These are phyloP conservation scores for Mastigias papua DNA, from an alignment of 30 jellyfish, hydroid and myxozoan genomes.

Conservation along the genomic window DNA sequence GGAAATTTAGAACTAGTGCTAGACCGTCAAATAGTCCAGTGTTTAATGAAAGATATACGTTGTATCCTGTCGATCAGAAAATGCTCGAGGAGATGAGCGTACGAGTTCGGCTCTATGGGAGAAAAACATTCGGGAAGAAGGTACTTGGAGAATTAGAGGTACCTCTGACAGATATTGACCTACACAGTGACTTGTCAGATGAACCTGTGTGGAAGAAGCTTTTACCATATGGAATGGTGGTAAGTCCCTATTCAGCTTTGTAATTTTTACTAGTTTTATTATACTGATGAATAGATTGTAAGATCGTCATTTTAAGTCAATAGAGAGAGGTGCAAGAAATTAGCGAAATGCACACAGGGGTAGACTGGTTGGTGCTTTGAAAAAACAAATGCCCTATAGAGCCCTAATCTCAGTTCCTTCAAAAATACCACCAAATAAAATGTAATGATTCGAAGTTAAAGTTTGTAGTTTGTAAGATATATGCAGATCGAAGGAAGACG, in stretches of 20 bases:
- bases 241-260: slow-evolving; percentile 58
- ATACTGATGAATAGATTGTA: no score
- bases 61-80: slow-evolving; percentile 66
- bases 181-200: slow-evolving; percentile 85
- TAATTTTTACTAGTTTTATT: no score
- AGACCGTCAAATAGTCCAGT: slow-evolving; percentile 81
- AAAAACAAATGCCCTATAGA: no score
- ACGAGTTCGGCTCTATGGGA: slow-evolving; percentile 83
- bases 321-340: no score
- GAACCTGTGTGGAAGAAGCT: slow-evolving; percentile 89
- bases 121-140: slow-evolving; percentile 64
- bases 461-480: no score
- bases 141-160: slow-evolving; percentile 87
- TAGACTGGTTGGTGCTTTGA: no score
- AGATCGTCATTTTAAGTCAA: no score
- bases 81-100: slow-evolving; percentile 79
- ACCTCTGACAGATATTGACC: slow-evolving; percentile 72
- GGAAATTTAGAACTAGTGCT: slow-evolving; percentile 69
- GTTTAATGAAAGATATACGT: slow-evolving; percentile 69
- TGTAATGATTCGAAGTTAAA: no score
- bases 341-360: no score
- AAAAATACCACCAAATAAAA: no score
- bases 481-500: no score
- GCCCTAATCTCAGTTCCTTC: no score
- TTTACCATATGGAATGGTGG: slow-evolving; percentile 90